Conservation (phyloP, 2,888 invertebrate species). For the Cordylochernes scorpioides region DNA sequence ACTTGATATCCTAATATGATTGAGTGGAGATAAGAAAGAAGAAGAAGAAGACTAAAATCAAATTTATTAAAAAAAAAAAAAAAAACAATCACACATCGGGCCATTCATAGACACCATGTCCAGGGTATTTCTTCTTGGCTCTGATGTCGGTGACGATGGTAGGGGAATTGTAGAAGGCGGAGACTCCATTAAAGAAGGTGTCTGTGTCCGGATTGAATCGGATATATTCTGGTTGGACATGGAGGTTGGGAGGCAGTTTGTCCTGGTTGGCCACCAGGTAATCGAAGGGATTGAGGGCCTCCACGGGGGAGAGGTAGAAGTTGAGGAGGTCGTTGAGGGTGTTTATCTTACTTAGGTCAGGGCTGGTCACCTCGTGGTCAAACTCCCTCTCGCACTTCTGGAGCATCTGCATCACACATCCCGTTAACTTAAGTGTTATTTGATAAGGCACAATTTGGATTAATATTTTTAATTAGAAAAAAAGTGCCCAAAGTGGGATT, state of each 20-base stretch:
- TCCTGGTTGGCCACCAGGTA: constrained; percentile 29
- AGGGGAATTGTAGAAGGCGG: constrained; percentile 40
- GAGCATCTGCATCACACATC: constrained; percentile 33
- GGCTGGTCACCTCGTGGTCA: constrained; percentile 52
- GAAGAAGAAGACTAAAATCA: too few species aligned
- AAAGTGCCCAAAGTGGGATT: too few species aligned
- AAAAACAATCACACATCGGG: too few species aligned
- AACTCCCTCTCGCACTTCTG: constrained; percentile 41
- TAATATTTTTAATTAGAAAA: too few species aligned
- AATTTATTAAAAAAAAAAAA: too few species aligned
- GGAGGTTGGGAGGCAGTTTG: constrained; percentile 59
- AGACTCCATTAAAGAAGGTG: constrained; percentile 40
- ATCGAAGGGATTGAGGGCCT: constrained; percentile 42
- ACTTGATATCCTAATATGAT: too few species aligned
- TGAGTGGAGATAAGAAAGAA: too few species aligned
- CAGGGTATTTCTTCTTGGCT: not conserved
- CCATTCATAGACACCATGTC: too few species aligned
- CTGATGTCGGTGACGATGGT: constrained; percentile 12
- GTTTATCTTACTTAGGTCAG: constrained; percentile 41
- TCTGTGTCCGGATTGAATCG: constrained; percentile 58
- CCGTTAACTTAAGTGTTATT: too few species aligned
- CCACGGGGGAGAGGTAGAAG: constrained; percentile 45
- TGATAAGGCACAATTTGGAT: too few species aligned
- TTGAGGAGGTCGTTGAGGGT: constrained; percentile 39
- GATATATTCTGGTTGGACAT: constrained; percentile 49